These are phyloP conservation scores for Drosophila varians DNA, from an alignment of 1,140 invertebrate species.

Conservation along the genomic window DNA sequence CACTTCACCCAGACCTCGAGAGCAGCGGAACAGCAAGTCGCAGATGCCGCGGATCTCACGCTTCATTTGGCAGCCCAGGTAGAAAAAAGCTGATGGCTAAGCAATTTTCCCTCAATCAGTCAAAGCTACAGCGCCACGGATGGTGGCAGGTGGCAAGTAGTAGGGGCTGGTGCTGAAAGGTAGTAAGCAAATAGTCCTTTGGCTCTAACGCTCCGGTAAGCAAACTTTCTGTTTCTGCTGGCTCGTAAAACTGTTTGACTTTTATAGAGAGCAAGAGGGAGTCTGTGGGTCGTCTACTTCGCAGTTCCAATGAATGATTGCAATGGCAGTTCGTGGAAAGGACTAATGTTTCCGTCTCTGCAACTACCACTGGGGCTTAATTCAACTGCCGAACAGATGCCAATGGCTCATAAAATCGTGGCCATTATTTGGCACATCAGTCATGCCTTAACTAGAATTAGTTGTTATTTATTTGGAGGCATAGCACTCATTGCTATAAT, in stretches of 20 bases:
- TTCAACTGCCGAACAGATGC: constrained; percentile 25
- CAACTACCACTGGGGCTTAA: constrained; percentile 27
- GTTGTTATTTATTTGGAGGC: background rate
- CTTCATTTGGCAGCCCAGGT: constrained; percentile 58
- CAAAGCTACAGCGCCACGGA: constrained; percentile 10
- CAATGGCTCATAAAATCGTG: constrained; percentile 35
- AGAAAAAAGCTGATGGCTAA: constrained; percentile 14
- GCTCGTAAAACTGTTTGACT: constrained; percentile 36
- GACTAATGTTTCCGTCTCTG: constrained; percentile 25
- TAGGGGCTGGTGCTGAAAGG: constrained; percentile 6
- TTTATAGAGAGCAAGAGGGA: background rate
- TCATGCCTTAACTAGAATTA: background rate
- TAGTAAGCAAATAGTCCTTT: constrained; percentile 65
- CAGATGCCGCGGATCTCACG: constrained; percentile 55
- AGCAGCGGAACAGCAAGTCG: constrained; percentile 25
- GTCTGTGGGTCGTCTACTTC: constrained; percentile 1
- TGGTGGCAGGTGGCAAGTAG: background rate
- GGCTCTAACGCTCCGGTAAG: constrained; percentile 60
- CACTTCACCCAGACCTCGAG: constrained; percentile 1
- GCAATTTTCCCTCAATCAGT: constrained; percentile 37
- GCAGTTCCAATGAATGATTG: constrained; percentile 30
- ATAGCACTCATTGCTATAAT: too few species aligned
- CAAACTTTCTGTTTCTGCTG: constrained; percentile 44
- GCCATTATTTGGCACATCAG: background rate
- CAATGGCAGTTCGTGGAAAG: constrained; percentile 1